These are phyloP conservation scores for Gibbula magus DNA, from an alignment of 2,888 invertebrate species.

Conservation along the genomic window DNA sequence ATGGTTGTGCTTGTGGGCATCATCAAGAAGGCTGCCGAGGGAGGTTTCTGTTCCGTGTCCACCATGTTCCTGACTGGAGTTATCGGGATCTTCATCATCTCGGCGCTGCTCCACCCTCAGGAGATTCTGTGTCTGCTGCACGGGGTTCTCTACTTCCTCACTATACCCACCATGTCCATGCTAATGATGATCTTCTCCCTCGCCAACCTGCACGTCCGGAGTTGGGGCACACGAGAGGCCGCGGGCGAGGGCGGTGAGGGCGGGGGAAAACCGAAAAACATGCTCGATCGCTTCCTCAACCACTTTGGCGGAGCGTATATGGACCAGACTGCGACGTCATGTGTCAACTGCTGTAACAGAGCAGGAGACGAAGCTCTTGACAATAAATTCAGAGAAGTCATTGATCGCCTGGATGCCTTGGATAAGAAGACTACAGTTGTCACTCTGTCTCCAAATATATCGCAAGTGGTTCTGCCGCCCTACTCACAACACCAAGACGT, in stretches of 20 bases:
- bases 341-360: no score
- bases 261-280: no score
- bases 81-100: slow-evolving; percentile 92
- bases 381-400: no score
- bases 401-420: no score
- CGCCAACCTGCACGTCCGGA: slow-evolving; percentile 93
- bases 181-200: slow-evolving; percentile 92
- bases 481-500: no score
- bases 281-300: no score
- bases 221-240: slow-evolving; percentile 94
- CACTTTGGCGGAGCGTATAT: no score
- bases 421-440: no score
- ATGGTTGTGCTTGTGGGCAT: slow-evolving; percentile 99
- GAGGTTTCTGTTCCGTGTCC: slow-evolving; percentile 92
- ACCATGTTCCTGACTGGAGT: slow-evolving; percentile 98
- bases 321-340: no score
- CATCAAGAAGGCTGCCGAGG: slow-evolving; percentile 95
- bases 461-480: no score
- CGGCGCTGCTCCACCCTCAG: slow-evolving; percentile 97
- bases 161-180: slow-evolving; percentile 96
- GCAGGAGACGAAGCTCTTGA: no score
- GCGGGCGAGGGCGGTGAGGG: slow-evolving; percentile 32
- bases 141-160: slow-evolving; percentile 87
- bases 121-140: slow-evolving; percentile 80
- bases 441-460: no score